Evolutionary conservation across 2,888 invertebrate species (phyloP).

Genomic region (Ormyrus nitidulus): DNA sequence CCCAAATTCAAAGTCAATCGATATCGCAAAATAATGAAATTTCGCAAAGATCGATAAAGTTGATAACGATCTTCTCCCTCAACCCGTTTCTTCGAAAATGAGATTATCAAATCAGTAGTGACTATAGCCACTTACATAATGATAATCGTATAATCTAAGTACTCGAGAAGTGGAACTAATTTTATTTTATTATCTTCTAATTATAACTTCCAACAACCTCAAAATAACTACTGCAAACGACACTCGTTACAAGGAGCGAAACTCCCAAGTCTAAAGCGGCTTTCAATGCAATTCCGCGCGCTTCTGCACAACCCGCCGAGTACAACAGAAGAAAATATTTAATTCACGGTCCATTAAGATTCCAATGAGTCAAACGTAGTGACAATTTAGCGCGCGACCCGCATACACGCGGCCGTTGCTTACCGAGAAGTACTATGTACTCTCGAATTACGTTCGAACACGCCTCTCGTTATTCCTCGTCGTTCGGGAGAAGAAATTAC

Average conservation of each 20-base stretch:
- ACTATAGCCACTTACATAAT: background rate
- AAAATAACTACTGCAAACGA: background rate
- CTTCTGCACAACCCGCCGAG: background rate
- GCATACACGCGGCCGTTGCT: background rate
- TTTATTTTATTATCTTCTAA: constrained; percentile 2
- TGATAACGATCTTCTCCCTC: background rate
- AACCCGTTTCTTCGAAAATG: no score
- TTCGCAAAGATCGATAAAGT: constrained; percentile 22
- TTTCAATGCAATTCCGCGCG: background rate
- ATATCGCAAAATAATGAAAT: background rate
- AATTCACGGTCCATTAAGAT: constrained; percentile 43
- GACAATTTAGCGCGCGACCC: constrained; percentile 41
- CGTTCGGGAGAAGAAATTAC: constrained; percentile 22
- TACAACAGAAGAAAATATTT: constrained; percentile 8
- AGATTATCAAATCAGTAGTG: no score
- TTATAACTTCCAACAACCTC: background rate
- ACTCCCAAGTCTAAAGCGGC: background rate
- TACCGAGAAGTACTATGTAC: background rate
- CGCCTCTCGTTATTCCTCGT: background rate
- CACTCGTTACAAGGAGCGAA: no score
- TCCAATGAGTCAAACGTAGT: constrained; percentile 37
- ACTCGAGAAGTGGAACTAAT: background rate
- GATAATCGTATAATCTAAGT: background rate
- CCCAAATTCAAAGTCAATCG: constrained; percentile 9
- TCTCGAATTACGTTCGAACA: background rate